These are phyloP conservation scores for Rhagologus leucostigma DNA, from an alignment of 2,113 vertebrate genomes.

Conservation along the genomic window DNA sequence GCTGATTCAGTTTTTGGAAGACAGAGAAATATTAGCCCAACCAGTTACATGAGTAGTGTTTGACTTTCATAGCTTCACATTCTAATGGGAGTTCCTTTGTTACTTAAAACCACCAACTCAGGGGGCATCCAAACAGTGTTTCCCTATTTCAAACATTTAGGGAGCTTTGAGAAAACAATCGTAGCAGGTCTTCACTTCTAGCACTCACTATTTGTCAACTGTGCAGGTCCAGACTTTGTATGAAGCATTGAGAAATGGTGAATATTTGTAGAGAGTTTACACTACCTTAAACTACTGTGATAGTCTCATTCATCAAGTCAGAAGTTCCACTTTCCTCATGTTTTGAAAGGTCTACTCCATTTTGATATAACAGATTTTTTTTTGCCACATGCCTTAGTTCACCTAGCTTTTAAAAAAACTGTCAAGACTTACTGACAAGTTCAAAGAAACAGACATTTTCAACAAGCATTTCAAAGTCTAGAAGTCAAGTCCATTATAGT, in stretches of 20 bases:
- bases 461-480: not conserved
- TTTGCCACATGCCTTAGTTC: not conserved
- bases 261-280: not conserved
- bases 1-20: not conserved
- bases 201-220: not conserved
- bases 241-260: not conserved
- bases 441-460: not conserved
- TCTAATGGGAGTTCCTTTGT: not conserved
- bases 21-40: not conserved
- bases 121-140: not conserved
- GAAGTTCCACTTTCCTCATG: not conserved
- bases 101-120: not conserved
- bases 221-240: not conserved
- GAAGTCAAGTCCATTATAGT: slow-evolving; percentile 12
- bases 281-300: not conserved
- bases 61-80: not conserved
- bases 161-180: not conserved
- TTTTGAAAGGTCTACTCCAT: not conserved
- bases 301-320: not conserved
- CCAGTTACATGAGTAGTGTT: not conserved
- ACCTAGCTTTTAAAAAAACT: not conserved
- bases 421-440: not conserved
- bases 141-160: not conserved
- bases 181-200: not conserved
- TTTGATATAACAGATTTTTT: not conserved